Percentiles rank a stretch among this genome's conserved stretches.
Evolutionary conservation across 2,113 vertebrate species (phyloP).

Genomic region (Apodemus sylvaticus): DNA sequence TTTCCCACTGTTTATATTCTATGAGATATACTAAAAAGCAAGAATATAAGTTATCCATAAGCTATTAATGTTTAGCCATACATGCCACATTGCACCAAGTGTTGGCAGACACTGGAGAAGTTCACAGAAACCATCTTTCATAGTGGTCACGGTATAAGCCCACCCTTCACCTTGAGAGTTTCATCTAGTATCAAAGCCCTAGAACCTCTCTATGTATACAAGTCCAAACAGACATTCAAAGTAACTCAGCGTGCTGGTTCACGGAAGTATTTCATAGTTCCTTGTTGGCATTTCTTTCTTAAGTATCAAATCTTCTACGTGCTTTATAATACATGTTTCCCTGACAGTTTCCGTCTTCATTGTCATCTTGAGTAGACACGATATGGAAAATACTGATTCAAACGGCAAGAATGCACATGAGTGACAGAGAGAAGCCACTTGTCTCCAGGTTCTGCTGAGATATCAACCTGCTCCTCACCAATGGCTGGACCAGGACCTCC

Average conservation of each 20-base stretch:
- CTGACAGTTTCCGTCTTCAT: conserved; percentile 21
- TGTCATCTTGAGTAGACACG: background rate
- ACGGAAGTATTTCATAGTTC: background rate
- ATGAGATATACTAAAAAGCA: conserved; percentile 37
- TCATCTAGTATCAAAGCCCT: background rate
- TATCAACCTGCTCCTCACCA: conserved; percentile 28
- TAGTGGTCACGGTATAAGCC: background rate
- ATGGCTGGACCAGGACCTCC: conserved; percentile 59
- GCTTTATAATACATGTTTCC: background rate
- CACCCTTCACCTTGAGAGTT: background rate
- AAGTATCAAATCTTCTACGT: background rate
- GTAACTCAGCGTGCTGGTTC: background rate
- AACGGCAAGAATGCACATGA: fast-evolving
- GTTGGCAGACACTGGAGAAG: background rate
- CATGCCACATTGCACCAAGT: background rate
- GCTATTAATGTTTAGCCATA: background rate
- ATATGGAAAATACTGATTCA: background rate
- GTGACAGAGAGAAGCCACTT: conserved; percentile 2
- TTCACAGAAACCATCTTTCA: background rate
- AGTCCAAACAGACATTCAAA: background rate
- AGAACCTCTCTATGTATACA: background rate
- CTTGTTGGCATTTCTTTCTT: conserved; percentile 27
- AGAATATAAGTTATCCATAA: background rate
- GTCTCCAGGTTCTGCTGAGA: conserved; percentile 40
- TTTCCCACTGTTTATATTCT: background rate